Evolutionary conservation across 2,113 vertebrate species (phyloP).

Genomic region (Martes martes): DNA sequence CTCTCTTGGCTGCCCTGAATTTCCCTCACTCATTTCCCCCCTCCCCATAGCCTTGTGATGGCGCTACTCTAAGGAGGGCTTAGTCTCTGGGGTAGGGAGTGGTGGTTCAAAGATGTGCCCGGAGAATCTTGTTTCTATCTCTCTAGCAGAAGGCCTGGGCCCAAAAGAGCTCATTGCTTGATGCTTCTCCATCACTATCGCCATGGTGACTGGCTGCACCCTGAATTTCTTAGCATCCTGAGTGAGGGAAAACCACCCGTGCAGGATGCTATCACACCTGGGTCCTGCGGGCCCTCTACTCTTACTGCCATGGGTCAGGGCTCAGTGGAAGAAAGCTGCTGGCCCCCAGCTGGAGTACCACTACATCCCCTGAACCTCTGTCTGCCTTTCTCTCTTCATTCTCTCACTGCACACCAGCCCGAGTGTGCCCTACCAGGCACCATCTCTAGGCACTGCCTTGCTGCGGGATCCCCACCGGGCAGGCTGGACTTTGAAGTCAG

Average conservation of each 20-base stretch:
- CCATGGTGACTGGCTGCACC: neutral
- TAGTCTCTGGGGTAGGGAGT: neutral
- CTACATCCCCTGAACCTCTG: neutral
- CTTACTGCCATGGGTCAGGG: neutral
- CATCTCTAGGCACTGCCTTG: neutral
- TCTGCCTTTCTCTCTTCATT: neutral
- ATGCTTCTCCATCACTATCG: neutral
- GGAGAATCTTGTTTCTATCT: neutral
- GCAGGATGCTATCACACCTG: neutral
- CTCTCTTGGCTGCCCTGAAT: neutral
- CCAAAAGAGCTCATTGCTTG: neutral
- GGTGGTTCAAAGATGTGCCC: neutral
- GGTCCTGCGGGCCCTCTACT: neutral
- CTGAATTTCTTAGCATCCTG: neutral
- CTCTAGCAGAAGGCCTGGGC: neutral
- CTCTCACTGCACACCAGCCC: neutral
- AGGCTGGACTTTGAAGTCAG: neutral
- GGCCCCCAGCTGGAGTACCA: neutral
- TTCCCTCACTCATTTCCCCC: neutral
- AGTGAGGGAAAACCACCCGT: neutral
- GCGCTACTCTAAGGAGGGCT: neutral
- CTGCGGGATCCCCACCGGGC: fast-evolving
- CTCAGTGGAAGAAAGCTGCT: neutral
- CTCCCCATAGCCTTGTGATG: neutral
- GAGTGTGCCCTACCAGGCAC: neutral